Base-by-base conservation (phyloP, 2,113 vertebrate genomes). In the Carollia perspicillata region DNA sequence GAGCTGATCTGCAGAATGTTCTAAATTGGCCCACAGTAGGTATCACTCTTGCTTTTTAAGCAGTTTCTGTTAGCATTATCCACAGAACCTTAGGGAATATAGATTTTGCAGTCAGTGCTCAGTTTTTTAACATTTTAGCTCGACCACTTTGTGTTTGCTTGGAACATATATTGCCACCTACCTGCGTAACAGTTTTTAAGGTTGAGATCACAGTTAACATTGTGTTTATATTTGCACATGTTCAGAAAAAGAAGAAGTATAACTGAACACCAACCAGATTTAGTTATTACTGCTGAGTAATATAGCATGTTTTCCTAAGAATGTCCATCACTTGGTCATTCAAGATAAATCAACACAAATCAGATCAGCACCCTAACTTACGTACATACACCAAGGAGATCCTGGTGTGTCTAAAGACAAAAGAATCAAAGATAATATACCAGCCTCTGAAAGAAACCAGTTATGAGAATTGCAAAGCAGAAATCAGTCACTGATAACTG, bases 221-320 rank as follows among this genome's bases (percentile, higher is more conserved):
- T 58, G 22, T 63, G 89, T 91, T 90, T 72, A 51, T 94, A 78
- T 72, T 63, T 88, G 79, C 33, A 42, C 51, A n/a, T 88, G 35
- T 75, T 72, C 84, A 81, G 40, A 88, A 96, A 90, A 88, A 28
- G 14, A 86, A 88, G n/a, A 94, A 69, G 51, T 80, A n/a, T 71
- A 78, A 60, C 18, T 33, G 30, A 80, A 55, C 2, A 35, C 18
- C 75, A 51, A 16, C 1, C 28, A 47, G 7, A 65, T 77, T 89
- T 89, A 69, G 9, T 35, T 84, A 13, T 71, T 16, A 35, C 3
- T 51, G 58, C 26, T 42, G 8, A 86, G 26, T 92, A 55, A 42
- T 37, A 42, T 37, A 40, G 2, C 28, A 69, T 53, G 79, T 65
- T 44, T 8, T 17, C 49, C 78, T 60, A 60, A 75, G 28, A 94